A percentile compares a stretch with the other conserved stretches of the same genome.
phyloP scores from a whole-genome alignment of 2,888 invertebrate species.

The Dicycla oo region DNA sequence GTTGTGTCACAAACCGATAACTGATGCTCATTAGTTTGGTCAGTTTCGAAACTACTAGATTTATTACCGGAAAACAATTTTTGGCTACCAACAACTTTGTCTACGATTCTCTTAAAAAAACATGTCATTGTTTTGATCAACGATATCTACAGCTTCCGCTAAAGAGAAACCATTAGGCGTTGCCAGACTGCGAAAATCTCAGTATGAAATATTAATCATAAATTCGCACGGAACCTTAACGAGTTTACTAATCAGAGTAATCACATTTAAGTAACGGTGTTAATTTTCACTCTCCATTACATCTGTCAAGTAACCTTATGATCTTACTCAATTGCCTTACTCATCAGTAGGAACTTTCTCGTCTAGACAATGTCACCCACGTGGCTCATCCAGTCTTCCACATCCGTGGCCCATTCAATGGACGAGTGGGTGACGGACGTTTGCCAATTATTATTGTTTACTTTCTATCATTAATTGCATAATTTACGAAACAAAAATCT shows the following conservation, averaged over 20 bases:
- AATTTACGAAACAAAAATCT: slow-evolving; percentile 71
- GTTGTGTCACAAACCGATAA: slow-evolving; percentile 10
- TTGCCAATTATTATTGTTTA: slow-evolving; percentile 84
- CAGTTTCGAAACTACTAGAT: slow-evolving; percentile 7
- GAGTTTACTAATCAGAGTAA: slow-evolving; percentile 8
- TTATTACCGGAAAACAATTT: slow-evolving; percentile 7
- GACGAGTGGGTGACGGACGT: slow-evolving; percentile 80
- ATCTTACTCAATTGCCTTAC: slow-evolving; percentile 64
- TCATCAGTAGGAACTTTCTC: slow-evolving; percentile 61
- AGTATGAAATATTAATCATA: slow-evolving; percentile 7
- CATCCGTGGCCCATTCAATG: slow-evolving; percentile 76
- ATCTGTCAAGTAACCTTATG: slow-evolving; percentile 41
- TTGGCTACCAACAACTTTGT: slow-evolving; percentile 5
- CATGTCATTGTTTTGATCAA: background rate
- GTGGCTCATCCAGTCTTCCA: slow-evolving; percentile 77
- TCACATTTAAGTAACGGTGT: slow-evolving; percentile 30
- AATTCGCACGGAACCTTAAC: background rate
- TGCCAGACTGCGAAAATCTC: background rate
- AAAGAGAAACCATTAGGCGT: background rate
- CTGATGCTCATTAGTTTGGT: slow-evolving; percentile 13
- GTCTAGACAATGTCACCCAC: slow-evolving; percentile 79
- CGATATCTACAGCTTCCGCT: background rate
- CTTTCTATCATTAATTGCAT: slow-evolving; percentile 85
- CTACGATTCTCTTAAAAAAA: slow-evolving; percentile 4
- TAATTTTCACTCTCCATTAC: slow-evolving; percentile 43